These are phyloP conservation scores for Chrysopa pallens DNA, from an alignment of 1,140 invertebrate species.

Conservation along the genomic window DNA sequence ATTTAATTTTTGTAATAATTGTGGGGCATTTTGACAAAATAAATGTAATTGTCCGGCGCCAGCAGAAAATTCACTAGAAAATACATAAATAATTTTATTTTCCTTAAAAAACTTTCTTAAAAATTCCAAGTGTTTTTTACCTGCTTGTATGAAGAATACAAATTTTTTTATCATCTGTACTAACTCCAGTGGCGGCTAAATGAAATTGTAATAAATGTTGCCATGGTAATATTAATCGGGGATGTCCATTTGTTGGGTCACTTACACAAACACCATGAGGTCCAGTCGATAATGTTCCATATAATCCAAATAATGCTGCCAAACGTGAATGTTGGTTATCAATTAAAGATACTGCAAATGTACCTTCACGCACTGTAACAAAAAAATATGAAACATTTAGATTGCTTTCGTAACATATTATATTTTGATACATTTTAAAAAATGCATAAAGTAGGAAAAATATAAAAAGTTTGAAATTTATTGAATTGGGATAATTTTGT, in stretches of 20 bases:
- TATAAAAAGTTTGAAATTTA: too few relatives aligned
- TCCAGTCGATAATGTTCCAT: constrained; percentile 28
- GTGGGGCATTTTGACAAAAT: constrained; percentile 26
- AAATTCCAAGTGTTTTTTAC: constrained; percentile 10
- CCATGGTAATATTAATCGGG: constrained; percentile 27
- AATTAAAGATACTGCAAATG: constrained; percentile 29
- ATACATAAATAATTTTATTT: not conserved
- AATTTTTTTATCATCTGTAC: constrained; percentile 30
- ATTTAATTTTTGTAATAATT: constrained; percentile 24
- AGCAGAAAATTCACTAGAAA: constrained; percentile 23
- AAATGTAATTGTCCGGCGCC: constrained; percentile 29
- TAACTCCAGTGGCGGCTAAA: constrained; percentile 23
- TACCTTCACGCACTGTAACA: constrained; percentile 19
- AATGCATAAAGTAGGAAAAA: too few relatives aligned
- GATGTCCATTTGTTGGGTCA: constrained; percentile 26
- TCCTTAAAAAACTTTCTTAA: not conserved
- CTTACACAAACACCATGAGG: constrained; percentile 25
- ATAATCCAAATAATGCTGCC: constrained; percentile 28
- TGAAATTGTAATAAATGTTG: constrained; percentile 30
- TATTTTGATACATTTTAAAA: too few relatives aligned
- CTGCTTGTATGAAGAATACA: constrained; percentile 31
- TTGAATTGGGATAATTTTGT: too few relatives aligned
- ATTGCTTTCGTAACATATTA: not conserved
- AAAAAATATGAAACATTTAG: not conserved
- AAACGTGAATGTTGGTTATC: constrained; percentile 31